Evolutionary conservation across 2,113 vertebrate species (phyloP), one percentile per base, ranked within the genome.

Genomic region (Pelmatolapia mariae): DNA sequence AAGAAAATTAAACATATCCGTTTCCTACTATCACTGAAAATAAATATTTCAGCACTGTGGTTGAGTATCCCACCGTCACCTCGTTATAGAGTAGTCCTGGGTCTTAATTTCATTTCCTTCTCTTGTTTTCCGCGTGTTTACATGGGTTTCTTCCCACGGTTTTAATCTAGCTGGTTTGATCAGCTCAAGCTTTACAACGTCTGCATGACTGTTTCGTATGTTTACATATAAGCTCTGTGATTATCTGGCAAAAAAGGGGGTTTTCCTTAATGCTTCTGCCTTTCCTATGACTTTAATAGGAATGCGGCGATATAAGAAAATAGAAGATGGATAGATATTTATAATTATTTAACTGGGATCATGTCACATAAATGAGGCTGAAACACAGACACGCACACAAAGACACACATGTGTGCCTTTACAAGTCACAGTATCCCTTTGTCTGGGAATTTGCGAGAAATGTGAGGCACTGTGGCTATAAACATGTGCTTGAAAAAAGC

Each of bases 401-500:
- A 29, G 38, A 47, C 15, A 7, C 8, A 22, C 33, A 80, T 31
- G 78, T 29, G 6, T 2, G 26, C 57, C 31, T 85, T 81, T 45
- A 50, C 82, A 80, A 43, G 66, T 84, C 85, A 86, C 76, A 89
- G 16, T 81, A 59, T 82, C 73, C 87, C 26, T 80, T 88, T 92
- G 66, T 84, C 87, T 43, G 61, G 16, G 86, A 89, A 29, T 84
- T 56, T 86, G 53, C 10, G 66, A 82, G 68, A 91, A 81, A 82
- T 89, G 38, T 33, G 73, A 82, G 80, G 73, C 29, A 56, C 36
- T 54, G 73, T 81, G 45, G 85, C 83, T 86, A 73, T 87, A 93
- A 94, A 89, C 91, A 87, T 87, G 81, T 89, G 84, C 86, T 89
- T 83, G 79, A 79, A 76, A 87, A 78, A 87, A 83, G 71, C 2